Conservation (phyloP, 2,797 vertebrate species). For the Yasuhikotakia modesta region DNA sequence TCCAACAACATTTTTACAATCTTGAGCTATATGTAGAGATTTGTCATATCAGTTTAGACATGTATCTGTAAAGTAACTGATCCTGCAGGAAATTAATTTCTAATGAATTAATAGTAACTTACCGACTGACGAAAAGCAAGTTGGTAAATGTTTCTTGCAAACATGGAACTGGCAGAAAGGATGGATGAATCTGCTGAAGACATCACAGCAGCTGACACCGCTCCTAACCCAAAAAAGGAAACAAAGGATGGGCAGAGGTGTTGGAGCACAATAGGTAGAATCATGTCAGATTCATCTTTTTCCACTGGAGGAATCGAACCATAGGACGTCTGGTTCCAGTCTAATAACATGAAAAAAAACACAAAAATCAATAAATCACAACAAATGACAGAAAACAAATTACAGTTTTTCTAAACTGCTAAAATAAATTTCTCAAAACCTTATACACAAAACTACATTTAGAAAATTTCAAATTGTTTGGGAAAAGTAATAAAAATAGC, state of each 20-base stretch:
- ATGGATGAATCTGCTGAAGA: constrained; percentile 98
- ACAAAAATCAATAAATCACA: neutral
- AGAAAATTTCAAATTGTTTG: neutral
- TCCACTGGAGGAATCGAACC: constrained; percentile 80
- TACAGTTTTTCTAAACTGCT: neutral
- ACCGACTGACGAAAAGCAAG: constrained; percentile 94
- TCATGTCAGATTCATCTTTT: constrained; percentile 91
- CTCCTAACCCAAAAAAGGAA: constrained; percentile 94
- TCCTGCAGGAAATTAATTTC: too few relatives aligned
- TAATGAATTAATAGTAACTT: too few relatives aligned
- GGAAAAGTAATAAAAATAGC: too few relatives aligned
- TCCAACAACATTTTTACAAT: too few relatives aligned
- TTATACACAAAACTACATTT: neutral
- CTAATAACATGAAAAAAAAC: constrained; percentile 68
- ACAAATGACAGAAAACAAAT: too few relatives aligned
- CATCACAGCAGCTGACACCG: constrained; percentile 97
- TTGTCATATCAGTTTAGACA: too few relatives aligned
- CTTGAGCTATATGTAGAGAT: too few relatives aligned
- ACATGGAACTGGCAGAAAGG: constrained; percentile 97
- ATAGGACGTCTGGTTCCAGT: constrained; percentile 92
- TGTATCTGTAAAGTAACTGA: too few relatives aligned
- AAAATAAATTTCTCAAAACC: too few relatives aligned
- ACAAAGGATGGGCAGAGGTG: constrained; percentile 91
- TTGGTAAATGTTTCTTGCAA: constrained; percentile 96
- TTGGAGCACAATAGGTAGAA: constrained; percentile 94